Conservation (phyloP, 1,140 invertebrate species). For the Dolichoris vasculosae region DNA sequence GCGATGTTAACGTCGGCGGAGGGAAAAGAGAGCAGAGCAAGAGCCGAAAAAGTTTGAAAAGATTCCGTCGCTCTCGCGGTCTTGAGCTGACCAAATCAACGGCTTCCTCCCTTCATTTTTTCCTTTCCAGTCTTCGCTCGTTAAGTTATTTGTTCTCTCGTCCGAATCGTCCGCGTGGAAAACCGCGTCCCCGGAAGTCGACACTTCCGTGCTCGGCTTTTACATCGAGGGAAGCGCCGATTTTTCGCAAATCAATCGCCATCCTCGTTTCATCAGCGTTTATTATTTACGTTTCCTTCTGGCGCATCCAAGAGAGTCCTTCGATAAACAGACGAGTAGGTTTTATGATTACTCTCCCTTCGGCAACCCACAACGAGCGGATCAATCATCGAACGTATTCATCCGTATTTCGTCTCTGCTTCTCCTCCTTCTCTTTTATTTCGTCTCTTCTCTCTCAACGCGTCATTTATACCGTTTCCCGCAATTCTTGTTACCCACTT, state of each 20-base stretch:
- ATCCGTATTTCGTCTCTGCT: not conserved
- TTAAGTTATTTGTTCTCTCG: constrained; percentile 72
- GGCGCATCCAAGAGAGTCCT: not conserved
- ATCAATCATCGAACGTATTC: constrained; percentile 29
- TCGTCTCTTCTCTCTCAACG: not conserved
- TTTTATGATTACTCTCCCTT: not conserved
- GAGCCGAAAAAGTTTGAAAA: not conserved
- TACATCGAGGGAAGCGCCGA: not conserved
- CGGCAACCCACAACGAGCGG: not conserved
- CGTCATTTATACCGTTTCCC: not conserved
- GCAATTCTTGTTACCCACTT: not conserved
- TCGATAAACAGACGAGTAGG: not conserved
- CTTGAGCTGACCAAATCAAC: constrained; percentile 59
- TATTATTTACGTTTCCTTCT: constrained; percentile 42
- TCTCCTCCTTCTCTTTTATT: not conserved
- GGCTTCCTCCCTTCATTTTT: constrained; percentile 54
- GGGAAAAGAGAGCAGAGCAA: too few species aligned
- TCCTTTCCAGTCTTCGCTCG: constrained; percentile 58
- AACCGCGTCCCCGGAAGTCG: not conserved
- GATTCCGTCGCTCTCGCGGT: constrained; percentile 37
- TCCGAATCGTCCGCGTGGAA: constrained; percentile 31
- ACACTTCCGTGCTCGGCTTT: not conserved
- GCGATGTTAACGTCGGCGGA: not conserved
- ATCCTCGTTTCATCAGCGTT: constrained; percentile 55
- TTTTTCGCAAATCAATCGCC: constrained; percentile 40